Evolutionary conservation across 2,888 invertebrate species (phyloP).

Genomic region (Pasiphila rectangulata): DNA sequence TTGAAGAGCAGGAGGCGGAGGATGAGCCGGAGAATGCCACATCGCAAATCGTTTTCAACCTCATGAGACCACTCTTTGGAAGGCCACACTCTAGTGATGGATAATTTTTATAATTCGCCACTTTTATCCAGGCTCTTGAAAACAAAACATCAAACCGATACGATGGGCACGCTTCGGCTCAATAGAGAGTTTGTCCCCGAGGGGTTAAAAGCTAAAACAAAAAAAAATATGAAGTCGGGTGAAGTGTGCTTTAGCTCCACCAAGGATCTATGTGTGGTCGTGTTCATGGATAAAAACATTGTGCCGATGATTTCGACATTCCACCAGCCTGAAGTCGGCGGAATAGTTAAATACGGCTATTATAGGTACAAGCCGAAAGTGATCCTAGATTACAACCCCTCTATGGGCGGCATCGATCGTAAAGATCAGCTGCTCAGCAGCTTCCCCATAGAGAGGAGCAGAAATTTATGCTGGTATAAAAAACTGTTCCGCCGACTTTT

Average conservation of each 20-base stretch:
- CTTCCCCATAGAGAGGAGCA: too few species aligned
- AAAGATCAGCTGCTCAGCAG: too few species aligned
- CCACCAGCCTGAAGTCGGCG: too few species aligned
- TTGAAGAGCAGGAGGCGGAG: not conserved
- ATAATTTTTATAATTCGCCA: not conserved
- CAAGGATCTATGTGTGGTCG: too few species aligned
- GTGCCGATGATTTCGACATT: too few species aligned
- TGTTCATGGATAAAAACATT: too few species aligned
- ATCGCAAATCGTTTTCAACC: not conserved
- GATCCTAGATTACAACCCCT: slow-evolving; percentile 6
- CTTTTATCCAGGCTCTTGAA: not conserved
- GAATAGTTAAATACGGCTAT: too few species aligned
- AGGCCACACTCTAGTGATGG: not conserved
- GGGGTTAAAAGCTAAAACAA: not conserved
- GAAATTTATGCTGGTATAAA: too few species aligned
- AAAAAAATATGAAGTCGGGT: not conserved
- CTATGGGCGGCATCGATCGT: slow-evolving; percentile 1
- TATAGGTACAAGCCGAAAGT: not conserved
- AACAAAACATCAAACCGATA: not conserved
- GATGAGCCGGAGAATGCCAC: not conserved
- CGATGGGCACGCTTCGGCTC: not conserved
- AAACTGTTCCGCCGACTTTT: too few species aligned
- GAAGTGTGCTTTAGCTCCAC: not conserved
- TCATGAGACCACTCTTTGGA: not conserved
- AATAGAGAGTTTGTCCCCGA: not conserved